These are phyloP conservation scores for Galeopsomyia nigrocyanea DNA, from an alignment of 2,888 invertebrate species.

Conservation along the genomic window DNA sequence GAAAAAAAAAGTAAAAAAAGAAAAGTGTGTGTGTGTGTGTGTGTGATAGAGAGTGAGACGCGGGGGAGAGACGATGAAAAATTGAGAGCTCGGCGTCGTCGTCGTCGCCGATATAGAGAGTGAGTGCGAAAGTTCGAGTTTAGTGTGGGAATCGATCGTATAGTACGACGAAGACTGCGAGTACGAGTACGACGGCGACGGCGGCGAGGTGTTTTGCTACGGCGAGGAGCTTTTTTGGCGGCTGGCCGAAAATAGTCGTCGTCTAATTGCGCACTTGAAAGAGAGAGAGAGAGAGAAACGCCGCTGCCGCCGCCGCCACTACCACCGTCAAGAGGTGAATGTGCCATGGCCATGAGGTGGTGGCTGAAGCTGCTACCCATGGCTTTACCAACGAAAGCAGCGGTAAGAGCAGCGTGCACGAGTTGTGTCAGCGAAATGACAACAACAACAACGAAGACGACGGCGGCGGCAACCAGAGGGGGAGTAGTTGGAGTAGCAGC, in stretches of 20 bases:
- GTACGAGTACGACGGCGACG: not conserved
- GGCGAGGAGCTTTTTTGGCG: slow-evolving; percentile 11
- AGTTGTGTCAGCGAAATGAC: not conserved
- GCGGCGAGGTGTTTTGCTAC: slow-evolving; percentile 27
- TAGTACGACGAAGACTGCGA: slow-evolving; percentile 48
- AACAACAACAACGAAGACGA: not conserved
- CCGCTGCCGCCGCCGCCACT: not conserved
- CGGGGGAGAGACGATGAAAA: not conserved
- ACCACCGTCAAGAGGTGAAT: not conserved
- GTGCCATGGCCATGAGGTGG: not conserved
- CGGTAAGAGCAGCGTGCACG: not conserved
- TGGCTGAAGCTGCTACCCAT: not conserved
- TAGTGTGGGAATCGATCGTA: slow-evolving; percentile 51
- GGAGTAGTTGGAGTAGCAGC: slow-evolving; percentile 20
- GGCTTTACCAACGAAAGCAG: not conserved
- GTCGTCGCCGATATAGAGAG: not conserved
- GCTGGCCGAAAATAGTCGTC: not conserved
- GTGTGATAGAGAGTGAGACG: not conserved
- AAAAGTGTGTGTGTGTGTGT: not conserved
- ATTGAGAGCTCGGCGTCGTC: not conserved
- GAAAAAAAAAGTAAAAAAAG: too few relatives aligned
- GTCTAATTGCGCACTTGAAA: not conserved
- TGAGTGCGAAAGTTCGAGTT: slow-evolving; percentile 29
- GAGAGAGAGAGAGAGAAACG: not conserved
- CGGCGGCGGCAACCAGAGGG: slow-evolving; percentile 16